Evolutionary conservation across 2,888 invertebrate species (phyloP).

Genomic region (Polyommatus icarus): DNA sequence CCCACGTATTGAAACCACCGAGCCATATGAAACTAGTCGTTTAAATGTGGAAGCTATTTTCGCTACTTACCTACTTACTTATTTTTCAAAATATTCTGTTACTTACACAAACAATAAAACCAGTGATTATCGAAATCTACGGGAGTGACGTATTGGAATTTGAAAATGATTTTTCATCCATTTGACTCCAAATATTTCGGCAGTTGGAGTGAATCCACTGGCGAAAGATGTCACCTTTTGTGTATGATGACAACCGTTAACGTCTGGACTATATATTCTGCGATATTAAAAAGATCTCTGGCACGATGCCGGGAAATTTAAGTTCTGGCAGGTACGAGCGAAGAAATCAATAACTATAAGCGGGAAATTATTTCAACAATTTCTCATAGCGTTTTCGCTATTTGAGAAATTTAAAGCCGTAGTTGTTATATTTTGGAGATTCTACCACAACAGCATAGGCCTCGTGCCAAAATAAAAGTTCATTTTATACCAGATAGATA

Average conservation of each 20-base stretch:
- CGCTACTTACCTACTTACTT: no score
- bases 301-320: slow-evolving; percentile 24
- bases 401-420: neutral
- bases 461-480: neutral
- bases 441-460: neutral
- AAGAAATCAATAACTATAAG: slow-evolving; percentile 26
- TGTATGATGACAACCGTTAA: slow-evolving; percentile 23
- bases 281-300: slow-evolving; percentile 26
- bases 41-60: no score
- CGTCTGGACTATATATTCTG: slow-evolving; percentile 8
- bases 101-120: no score
- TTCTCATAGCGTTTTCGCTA: slow-evolving; percentile 5
- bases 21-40: no score
- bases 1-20: no score
- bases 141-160: neutral
- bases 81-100: no score
- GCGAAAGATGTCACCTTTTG: slow-evolving; percentile 30
- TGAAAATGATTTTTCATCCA: neutral
- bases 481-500: neutral
- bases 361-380: slow-evolving; percentile 22
- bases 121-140: neutral
- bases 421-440: slow-evolving; percentile 5
- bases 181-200: neutral
- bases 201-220: neutral
- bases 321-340: slow-evolving; percentile 26